phyloP scores from a whole-genome alignment of 2,797 vertebrate genomes.

The Pseudochaenichthys georgianus region DNA sequence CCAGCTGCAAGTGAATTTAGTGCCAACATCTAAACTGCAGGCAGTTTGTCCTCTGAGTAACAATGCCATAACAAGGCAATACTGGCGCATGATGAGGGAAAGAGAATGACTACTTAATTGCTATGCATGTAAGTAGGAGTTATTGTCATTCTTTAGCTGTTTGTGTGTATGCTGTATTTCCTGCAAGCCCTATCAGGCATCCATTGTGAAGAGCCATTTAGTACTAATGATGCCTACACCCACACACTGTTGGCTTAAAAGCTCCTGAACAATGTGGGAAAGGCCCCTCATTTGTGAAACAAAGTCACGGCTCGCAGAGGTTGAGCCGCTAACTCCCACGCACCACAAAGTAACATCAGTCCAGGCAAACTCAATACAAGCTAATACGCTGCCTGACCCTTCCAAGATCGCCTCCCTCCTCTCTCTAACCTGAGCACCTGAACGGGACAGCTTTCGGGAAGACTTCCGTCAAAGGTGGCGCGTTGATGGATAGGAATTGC shows the following conservation, averaged over 20 bases:
- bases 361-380: constrained; percentile 29
- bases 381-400: constrained; percentile 26
- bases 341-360: constrained; percentile 45
- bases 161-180: constrained; percentile 8
- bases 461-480: constrained; percentile 59
- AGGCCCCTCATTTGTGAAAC: constrained; percentile 49
- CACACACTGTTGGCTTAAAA: constrained; percentile 60
- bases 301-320: constrained; percentile 27
- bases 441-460: constrained; percentile 25
- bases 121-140: constrained; percentile 20
- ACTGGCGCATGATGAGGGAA: constrained; percentile 29
- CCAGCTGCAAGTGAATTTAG: constrained; percentile 15
- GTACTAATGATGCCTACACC: constrained; percentile 56
- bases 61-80: constrained; percentile 14
- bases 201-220: constrained; percentile 49
- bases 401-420: constrained; percentile 29
- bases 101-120: constrained; percentile 38
- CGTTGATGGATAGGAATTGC: constrained; percentile 74
- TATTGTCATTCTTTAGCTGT: constrained; percentile 3
- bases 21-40: constrained; percentile 13
- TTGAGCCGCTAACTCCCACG: constrained; percentile 44
- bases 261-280: constrained; percentile 58
- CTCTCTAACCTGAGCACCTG: constrained; percentile 42
- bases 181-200: constrained; percentile 29
- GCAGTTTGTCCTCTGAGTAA: constrained; percentile 35